phyloP scores from a whole-genome alignment of 1,140 invertebrate genomes.

The Zaprionus capensis region DNA sequence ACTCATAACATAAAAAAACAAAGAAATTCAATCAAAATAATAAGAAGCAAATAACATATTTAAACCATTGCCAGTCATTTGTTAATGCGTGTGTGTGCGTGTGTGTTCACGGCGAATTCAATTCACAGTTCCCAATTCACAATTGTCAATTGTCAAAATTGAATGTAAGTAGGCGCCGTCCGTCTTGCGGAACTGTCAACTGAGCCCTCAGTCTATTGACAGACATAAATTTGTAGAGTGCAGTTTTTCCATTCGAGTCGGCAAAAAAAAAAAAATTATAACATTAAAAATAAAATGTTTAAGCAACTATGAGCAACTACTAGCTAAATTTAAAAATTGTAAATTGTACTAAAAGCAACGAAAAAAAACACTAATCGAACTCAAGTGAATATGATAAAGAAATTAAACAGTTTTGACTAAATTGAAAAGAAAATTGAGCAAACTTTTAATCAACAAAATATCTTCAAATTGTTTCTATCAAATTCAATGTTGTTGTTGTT shows the following conservation, averaged over 20 bases:
- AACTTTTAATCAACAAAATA: too few species aligned
- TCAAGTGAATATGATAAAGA: conserved; percentile 11
- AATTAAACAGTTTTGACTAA: conserved; percentile 40
- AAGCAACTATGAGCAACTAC: conserved; percentile 6
- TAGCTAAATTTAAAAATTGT: conserved; percentile 19
- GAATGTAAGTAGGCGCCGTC: conserved; percentile 45
- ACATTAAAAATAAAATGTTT: conserved; percentile 7
- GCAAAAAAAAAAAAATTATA: conserved; percentile 5
- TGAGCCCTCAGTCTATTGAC: conserved; percentile 28
- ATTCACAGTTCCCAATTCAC: conserved; percentile 35
- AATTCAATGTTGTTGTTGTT: conserved; percentile 54
- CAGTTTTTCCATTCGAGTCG: conserved; percentile 36
- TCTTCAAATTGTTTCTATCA: conserved; percentile 21
- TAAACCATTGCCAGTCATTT: conserved; percentile 16
- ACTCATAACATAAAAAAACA: conserved; percentile 14
- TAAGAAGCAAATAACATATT: conserved; percentile 5
- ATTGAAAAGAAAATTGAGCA: conserved; percentile 17
- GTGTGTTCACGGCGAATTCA: conserved; percentile 21
- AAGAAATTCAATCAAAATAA: conserved; percentile 4
- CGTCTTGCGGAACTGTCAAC: conserved; percentile 17
- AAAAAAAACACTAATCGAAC: not conserved
- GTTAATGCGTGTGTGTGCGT: conserved; percentile 12
- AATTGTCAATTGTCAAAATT: conserved; percentile 37
- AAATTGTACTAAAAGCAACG: conserved; percentile 10
- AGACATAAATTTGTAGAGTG: conserved; percentile 40